Conservation (phyloP, 2,888 invertebrate genomes). For the Cremastinae sp. region DNA sequence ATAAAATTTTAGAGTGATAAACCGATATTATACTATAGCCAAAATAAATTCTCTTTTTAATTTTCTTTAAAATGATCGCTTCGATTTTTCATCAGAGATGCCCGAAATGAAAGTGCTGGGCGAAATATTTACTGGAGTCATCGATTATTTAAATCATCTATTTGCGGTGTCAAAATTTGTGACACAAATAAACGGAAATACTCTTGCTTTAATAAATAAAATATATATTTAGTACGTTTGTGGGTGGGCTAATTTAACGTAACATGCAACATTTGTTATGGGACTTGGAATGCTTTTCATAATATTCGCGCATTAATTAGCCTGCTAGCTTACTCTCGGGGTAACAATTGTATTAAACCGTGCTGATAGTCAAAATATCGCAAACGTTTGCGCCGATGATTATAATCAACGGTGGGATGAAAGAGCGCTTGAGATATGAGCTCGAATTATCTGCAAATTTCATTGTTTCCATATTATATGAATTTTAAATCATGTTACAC, state of each 20-base stretch:
- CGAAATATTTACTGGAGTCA: too few relatives aligned
- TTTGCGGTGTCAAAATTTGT: too few relatives aligned
- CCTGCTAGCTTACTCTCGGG: conserved; percentile 21
- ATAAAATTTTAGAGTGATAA: too few relatives aligned
- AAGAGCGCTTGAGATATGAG: conserved; percentile 1
- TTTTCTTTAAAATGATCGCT: too few relatives aligned
- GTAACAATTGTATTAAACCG: conserved; percentile 48
- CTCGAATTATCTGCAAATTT: conserved; percentile 20
- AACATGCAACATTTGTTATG: neutral
- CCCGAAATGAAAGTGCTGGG: too few relatives aligned
- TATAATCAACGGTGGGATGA: conserved; percentile 34
- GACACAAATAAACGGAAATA: too few relatives aligned
- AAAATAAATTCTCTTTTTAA: too few relatives aligned
- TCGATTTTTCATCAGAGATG: too few relatives aligned
- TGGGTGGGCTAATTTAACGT: conserved; percentile 20
- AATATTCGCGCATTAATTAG: conserved; percentile 33
- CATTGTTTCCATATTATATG: conserved; percentile 37
- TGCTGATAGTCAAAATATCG: conserved; percentile 17
- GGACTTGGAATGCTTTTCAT: too few relatives aligned
- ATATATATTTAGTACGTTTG: neutral
- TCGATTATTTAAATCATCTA: too few relatives aligned
- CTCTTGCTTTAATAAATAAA: too few relatives aligned
- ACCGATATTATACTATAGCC: too few relatives aligned
- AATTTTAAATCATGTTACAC: conserved; percentile 7
- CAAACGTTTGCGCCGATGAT: conserved; percentile 28